Percentiles rank a stretch among this genome's conserved stretches.
These are phyloP conservation scores for Phylloscopus trochiloides DNA, from an alignment of 2,113 vertebrate genomes.

Conservation along the genomic window DNA sequence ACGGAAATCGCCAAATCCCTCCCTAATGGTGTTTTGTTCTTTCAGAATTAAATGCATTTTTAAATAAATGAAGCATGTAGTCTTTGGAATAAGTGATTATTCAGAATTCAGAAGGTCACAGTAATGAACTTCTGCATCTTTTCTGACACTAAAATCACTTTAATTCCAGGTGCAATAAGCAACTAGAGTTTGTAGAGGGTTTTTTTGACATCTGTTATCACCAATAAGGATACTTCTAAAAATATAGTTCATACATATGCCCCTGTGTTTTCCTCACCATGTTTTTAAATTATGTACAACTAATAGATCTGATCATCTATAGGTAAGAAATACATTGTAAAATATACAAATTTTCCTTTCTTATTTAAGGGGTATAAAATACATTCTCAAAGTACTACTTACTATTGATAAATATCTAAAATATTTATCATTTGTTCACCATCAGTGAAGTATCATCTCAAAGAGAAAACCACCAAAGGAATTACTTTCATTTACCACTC, in stretches of 20 bases:
- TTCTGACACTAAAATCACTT: not conserved
- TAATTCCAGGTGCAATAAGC: not conserved
- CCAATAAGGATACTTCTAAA: not conserved
- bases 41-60: not conserved
- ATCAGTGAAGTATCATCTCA: not conserved
- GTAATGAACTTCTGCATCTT: not conserved
- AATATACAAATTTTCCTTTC: not conserved
- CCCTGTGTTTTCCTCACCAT: not conserved
- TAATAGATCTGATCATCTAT: not conserved
- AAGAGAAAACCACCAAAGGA: not conserved
- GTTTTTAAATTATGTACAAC: not conserved
- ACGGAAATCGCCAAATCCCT: not conserved
- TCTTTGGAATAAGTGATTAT: not conserved
- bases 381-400: not conserved
- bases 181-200: not conserved
- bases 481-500: not conserved
- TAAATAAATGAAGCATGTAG: not conserved
- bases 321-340: not conserved
- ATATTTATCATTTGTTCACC: not conserved
- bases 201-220: not conserved
- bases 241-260: not conserved
- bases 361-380: not conserved
- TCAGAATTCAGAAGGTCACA: not conserved
- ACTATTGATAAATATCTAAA: not conserved
- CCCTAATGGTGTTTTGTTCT: not conserved